These are phyloP conservation scores for Pipistrellus kuhlii DNA, from an alignment of 2,797 vertebrate species.

Conservation along the genomic window DNA sequence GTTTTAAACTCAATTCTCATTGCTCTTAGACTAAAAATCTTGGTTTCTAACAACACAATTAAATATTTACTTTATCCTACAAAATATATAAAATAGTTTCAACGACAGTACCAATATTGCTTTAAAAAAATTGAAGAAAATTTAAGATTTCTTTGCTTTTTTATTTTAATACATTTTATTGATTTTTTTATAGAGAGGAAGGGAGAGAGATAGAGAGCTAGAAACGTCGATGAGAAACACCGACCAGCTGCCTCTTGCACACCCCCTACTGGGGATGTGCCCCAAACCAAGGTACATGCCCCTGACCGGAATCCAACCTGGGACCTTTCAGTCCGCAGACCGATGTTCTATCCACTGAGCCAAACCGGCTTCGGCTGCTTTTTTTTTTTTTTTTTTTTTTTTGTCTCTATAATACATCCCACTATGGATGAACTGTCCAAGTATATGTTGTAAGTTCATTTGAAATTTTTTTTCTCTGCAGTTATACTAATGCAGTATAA, in stretches of 20 bases:
- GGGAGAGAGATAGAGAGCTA: too few species aligned
- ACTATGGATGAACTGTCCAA: neutral
- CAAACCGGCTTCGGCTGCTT: too few species aligned
- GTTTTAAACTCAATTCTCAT: neutral
- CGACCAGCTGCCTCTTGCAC: too few species aligned
- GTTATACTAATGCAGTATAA: neutral
- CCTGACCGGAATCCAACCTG: too few species aligned
- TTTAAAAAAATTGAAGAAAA: neutral
- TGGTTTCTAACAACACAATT: constrained; percentile 1
- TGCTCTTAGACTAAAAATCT: neutral
- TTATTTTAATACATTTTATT: too few species aligned
- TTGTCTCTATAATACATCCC: neutral
- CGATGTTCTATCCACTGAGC: too few species aligned
- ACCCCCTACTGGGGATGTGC: too few species aligned
- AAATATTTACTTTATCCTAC: neutral
- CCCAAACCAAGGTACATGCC: too few species aligned
- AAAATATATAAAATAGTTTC: constrained; percentile 6
- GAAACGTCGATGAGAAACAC: too few species aligned
- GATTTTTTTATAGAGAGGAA: too few species aligned
- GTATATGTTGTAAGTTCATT: neutral
- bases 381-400: neutral
- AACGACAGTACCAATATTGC: neutral
- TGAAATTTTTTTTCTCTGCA: neutral
- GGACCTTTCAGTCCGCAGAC: too few species aligned
- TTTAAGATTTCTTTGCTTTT: neutral